phyloP scores from a whole-genome alignment of 1,140 invertebrate species.

The Himalopsyche phryganea region DNA sequence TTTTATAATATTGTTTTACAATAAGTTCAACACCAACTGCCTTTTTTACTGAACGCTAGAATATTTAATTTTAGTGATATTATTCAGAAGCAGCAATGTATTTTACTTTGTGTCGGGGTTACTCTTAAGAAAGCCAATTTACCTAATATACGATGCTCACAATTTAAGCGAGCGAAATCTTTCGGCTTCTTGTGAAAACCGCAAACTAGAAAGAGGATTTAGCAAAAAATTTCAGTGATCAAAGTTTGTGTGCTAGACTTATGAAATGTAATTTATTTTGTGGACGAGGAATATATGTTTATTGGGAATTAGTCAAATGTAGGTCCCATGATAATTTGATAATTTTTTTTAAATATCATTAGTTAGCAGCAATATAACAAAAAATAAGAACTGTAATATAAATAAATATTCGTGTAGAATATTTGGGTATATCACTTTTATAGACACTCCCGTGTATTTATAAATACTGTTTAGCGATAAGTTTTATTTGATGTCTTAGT shows the following conservation, averaged over 20 bases:
- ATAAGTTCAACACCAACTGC: too few relatives aligned
- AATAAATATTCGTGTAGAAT: slow-evolving; percentile 53
- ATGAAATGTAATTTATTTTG: slow-evolving; percentile 26
- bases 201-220: background rate
- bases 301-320: slow-evolving; percentile 49
- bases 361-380: slow-evolving; percentile 38
- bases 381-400: slow-evolving; percentile 31
- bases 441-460: slow-evolving; percentile 50
- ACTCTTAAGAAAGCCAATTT: background rate
- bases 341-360: slow-evolving; percentile 43
- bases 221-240: background rate
- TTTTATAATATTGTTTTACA: too few relatives aligned
- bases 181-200: background rate
- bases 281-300: slow-evolving; percentile 40
- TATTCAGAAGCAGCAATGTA: background rate
- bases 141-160: background rate
- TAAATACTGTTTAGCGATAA: slow-evolving; percentile 54
- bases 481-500: slow-evolving; percentile 56
- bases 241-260: slow-evolving; percentile 21
- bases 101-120: background rate
- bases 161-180: background rate
- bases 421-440: slow-evolving; percentile 50
- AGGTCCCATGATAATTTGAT: slow-evolving; percentile 46
- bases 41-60: background rate
- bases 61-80: background rate